These are phyloP conservation scores for Dryobota labecula DNA, from an alignment of 2,888 invertebrate genomes.

Conservation along the genomic window DNA sequence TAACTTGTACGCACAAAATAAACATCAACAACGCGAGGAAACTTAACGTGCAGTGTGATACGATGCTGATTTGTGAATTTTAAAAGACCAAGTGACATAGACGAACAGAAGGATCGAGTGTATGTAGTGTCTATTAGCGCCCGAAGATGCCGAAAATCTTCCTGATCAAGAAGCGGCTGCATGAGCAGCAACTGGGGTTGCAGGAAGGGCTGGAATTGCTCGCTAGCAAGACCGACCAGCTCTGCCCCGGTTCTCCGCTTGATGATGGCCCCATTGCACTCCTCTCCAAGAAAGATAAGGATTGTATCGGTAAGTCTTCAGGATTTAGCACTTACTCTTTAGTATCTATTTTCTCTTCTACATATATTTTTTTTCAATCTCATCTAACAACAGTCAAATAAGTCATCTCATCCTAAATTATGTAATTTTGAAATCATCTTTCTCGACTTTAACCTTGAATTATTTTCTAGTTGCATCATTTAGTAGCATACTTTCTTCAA, in stretches of 20 bases:
- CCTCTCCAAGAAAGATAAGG: constrained; percentile 89
- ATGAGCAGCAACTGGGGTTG: constrained; percentile 96
- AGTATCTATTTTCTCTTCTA: background rate
- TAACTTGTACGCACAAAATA: constrained; percentile 84
- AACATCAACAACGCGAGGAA: constrained; percentile 86
- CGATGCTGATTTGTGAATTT: constrained; percentile 86
- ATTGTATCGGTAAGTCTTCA: constrained; percentile 83
- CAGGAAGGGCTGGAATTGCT: constrained; percentile 95
- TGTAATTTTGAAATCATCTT: constrained; percentile 44
- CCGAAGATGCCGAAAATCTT: constrained; percentile 97
- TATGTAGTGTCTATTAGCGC: constrained; percentile 84
- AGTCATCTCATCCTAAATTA: constrained; percentile 35
- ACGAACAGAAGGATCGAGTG: constrained; percentile 86
- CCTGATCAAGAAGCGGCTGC: constrained; percentile 96
- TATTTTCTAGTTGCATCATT: constrained; percentile 53
- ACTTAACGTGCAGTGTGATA: constrained; percentile 88
- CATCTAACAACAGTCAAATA: background rate
- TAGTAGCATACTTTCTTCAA: constrained; percentile 41
- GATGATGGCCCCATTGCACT: constrained; percentile 91
- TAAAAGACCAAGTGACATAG: constrained; percentile 85
- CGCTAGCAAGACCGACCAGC: constrained; percentile 91
- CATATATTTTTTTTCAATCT: background rate
- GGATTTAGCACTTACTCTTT: constrained; percentile 11
- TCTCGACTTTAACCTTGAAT: constrained; percentile 5
- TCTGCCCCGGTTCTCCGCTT: constrained; percentile 90